Evolutionary conservation across 1,140 invertebrate species (phyloP).

Genomic region (Aphelinus certus): DNA sequence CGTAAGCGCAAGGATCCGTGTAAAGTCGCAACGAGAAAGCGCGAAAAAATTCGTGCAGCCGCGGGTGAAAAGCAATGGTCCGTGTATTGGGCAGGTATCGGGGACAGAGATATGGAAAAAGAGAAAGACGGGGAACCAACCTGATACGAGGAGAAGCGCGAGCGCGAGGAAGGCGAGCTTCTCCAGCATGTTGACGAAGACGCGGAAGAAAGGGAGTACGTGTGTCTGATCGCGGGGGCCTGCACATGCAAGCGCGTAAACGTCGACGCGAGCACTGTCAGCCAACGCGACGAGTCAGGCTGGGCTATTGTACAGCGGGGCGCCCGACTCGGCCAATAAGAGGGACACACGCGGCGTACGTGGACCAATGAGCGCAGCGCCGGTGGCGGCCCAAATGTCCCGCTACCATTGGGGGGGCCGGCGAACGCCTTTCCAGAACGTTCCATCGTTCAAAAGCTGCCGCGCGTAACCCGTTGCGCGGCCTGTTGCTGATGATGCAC

Average conservation of each 20-base stretch:
- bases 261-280: slow-evolving; percentile 2
- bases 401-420: slow-evolving; percentile 11
- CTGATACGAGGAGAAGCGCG: slow-evolving; percentile 25
- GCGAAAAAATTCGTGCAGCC: background rate
- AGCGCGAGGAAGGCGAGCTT: slow-evolving; percentile 29
- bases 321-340: slow-evolving; percentile 49
- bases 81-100: no score
- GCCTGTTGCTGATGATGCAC: no score
- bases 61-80: no score
- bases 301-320: no score
- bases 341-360: slow-evolving; percentile 53
- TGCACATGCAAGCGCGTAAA: slow-evolving; percentile 16
- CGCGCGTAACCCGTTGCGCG: no score
- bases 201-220: background rate
- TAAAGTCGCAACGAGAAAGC: background rate
- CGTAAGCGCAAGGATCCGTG: slow-evolving; percentile 45
- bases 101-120: no score
- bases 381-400: slow-evolving; percentile 42
- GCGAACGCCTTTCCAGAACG: background rate
- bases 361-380: slow-evolving; percentile 50
- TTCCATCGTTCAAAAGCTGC: background rate
- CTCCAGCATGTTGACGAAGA: slow-evolving; percentile 44
- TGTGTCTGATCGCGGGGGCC: background rate
- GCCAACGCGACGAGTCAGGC: slow-evolving; percentile 2
- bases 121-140: background rate